phyloP scores from a whole-genome alignment of 1,140 invertebrate genomes.

The Dreissena rostriformis region DNA sequence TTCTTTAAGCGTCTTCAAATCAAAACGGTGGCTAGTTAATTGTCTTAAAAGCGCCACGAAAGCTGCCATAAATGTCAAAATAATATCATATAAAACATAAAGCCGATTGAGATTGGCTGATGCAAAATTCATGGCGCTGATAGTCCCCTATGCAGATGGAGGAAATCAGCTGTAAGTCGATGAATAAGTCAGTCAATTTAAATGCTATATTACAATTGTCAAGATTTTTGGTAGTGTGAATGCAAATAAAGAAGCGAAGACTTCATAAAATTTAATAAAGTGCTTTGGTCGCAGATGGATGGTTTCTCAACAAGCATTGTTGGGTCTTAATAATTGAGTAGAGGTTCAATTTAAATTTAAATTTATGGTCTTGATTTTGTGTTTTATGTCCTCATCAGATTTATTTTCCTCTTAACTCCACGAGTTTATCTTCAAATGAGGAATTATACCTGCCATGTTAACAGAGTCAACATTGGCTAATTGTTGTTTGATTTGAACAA shows the following conservation, averaged over 20 bases:
- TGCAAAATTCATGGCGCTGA: constrained; percentile 41
- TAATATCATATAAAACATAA: constrained; percentile 38
- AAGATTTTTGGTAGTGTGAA: constrained; percentile 16
- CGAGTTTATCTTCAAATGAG: too few species aligned
- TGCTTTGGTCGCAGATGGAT: neutral
- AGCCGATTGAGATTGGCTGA: constrained; percentile 19
- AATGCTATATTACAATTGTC: constrained; percentile 50
- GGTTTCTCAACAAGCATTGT: constrained; percentile 43
- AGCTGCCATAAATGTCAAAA: constrained; percentile 11
- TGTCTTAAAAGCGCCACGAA: too few species aligned
- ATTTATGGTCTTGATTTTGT: too few species aligned
- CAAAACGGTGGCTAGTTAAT: too few species aligned
- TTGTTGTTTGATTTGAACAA: too few species aligned
- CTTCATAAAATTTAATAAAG: constrained; percentile 40
- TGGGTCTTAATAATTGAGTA: neutral
- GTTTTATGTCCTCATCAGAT: too few species aligned
- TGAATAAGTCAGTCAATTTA: constrained; percentile 45
- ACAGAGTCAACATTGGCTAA: too few species aligned
- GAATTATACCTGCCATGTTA: too few species aligned
- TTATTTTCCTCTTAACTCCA: too few species aligned
- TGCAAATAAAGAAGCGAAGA: constrained; percentile 35
- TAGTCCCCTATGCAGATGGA: constrained; percentile 23
- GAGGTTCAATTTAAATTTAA: too few species aligned
- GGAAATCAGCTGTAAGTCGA: constrained; percentile 36
- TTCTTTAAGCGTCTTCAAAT: too few species aligned